Percentiles rank a stretch among this genome's conserved stretches.
Evolutionary conservation across 1,140 invertebrate species (phyloP).

Genomic region (Cataglyphis hispanica): DNA sequence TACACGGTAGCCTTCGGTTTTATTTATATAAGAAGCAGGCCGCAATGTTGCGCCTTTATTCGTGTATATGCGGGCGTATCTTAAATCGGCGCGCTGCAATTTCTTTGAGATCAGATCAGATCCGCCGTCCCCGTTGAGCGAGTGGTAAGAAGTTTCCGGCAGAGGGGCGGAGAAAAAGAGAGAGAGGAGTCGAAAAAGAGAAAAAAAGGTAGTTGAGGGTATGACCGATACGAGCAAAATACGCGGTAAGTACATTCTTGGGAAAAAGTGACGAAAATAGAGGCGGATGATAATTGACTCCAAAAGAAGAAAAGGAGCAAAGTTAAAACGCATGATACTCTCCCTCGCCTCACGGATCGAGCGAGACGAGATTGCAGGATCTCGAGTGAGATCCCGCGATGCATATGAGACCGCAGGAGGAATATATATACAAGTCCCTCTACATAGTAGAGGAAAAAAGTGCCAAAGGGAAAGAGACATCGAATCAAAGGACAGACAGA

Average conservation of each 20-base stretch:
- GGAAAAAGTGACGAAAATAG: background rate
- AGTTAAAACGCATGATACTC: constrained; percentile 9
- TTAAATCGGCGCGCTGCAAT: constrained; percentile 33
- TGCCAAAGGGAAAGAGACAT: background rate
- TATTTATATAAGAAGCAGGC: background rate
- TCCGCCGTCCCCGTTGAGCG: constrained; percentile 44
- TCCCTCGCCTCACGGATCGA: background rate
- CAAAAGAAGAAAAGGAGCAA: background rate
- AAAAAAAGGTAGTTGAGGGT: constrained; percentile 23
- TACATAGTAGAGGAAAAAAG: constrained; percentile 43
- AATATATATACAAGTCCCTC: constrained; percentile 46
- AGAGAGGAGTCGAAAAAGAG: constrained; percentile 12
- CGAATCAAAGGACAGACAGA: background rate
- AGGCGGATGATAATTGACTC: background rate
- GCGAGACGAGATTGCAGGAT: constrained; percentile 23
- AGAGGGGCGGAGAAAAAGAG: background rate
- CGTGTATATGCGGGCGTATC: constrained; percentile 25
- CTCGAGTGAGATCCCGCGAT: constrained; percentile 17
- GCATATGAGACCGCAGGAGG: background rate
- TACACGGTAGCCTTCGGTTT: constrained; percentile 15
- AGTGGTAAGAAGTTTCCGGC: constrained; percentile 21
- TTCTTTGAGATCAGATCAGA: constrained; percentile 45
- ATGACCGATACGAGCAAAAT: constrained; percentile 19
- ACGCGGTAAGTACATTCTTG: constrained; percentile 29
- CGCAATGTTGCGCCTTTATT: constrained; percentile 30